A percentile compares a stretch with the other conserved stretches of the same genome.
Conservation (phyloP, 2,797 vertebrate genomes). For the Arctocebus calabarensis region DNA sequence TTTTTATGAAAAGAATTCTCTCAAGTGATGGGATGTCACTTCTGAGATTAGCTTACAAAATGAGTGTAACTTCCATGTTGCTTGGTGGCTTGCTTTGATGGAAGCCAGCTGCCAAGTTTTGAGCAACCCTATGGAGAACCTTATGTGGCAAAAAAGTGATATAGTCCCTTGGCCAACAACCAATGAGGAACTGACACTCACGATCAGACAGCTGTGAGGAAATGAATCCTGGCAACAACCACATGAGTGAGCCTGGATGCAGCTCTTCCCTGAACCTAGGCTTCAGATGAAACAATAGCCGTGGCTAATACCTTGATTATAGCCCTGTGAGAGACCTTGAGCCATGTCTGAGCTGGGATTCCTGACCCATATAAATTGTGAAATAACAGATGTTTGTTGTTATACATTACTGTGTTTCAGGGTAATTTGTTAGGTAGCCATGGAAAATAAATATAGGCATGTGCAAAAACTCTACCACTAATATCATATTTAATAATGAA, state of each 20-base stretch:
- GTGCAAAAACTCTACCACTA: background rate
- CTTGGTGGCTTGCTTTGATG: background rate
- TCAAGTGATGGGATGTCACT: background rate
- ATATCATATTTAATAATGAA: conserved; percentile 26
- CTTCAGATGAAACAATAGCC: conserved; percentile 9
- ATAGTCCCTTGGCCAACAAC: background rate
- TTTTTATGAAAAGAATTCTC: conserved; percentile 34
- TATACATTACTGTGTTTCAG: background rate
- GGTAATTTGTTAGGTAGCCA: background rate
- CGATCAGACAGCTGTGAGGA: conserved; percentile 35
- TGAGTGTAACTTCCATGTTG: background rate
- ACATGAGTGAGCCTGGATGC: background rate
- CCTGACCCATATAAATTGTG: background rate
- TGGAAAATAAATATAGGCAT: background rate
- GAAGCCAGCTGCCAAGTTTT: background rate
- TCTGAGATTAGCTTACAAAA: conserved; percentile 43
- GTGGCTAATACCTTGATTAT: background rate
- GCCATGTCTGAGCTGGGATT: background rate
- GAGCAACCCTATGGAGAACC: background rate
- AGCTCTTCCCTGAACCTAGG: background rate
- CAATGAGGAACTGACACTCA: conserved; percentile 7
- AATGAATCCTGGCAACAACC: background rate
- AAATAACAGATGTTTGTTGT: background rate
- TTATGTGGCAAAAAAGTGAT: background rate
- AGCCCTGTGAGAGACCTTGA: background rate